Base-by-base conservation (phyloP, 2,797 vertebrate species). In the Rhinatrema bivittatum region DNA sequence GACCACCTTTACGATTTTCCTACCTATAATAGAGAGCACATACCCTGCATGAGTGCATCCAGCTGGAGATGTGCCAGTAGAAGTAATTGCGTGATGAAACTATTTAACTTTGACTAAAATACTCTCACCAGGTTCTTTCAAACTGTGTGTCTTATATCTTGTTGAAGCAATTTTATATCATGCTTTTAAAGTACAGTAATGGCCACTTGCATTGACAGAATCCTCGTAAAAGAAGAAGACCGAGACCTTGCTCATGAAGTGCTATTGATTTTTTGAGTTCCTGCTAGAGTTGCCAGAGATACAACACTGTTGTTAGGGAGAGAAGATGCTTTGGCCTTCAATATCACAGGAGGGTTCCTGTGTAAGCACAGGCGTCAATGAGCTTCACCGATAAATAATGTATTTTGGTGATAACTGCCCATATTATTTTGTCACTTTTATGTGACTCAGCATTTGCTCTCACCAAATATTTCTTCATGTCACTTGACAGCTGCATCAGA, bases 131-230 rank as follows among this genome's bases (percentile, higher is more conserved):
- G 82, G 79, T 78, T 79, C 78, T 85, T 85, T 68, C 74, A 78
- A 72, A 72, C 53, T 39, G 43, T 79, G 78, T 83, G 80, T 84
- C 79, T 83, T 84, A 72, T 82, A 76, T 81, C 80, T 82, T 82
- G 78, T 76, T 37, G 74, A 77, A 76, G 77, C 74, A 81, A 78
- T 86, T 85, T 84, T 81, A 84, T 78, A 77, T 75, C 70, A 68
- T 79, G 74, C 78, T 78, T 84, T 84, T 84, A 78, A 86, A 86
- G 76, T 80, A 80, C 76, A 74, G 76, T 86, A 84, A 85, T 82
- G 80, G 82, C 78, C 76, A 72, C 76, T 81, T 72, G 70, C 80
- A 86, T 84, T 82, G 83, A 84, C 82, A 85, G 78, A 77, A 73
- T 70, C 77, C 77, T 81, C 56, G 63, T 86, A 84, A 86, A 85